phyloP scores from a whole-genome alignment of 2,888 invertebrate species.

The Protonemura montana region DNA sequence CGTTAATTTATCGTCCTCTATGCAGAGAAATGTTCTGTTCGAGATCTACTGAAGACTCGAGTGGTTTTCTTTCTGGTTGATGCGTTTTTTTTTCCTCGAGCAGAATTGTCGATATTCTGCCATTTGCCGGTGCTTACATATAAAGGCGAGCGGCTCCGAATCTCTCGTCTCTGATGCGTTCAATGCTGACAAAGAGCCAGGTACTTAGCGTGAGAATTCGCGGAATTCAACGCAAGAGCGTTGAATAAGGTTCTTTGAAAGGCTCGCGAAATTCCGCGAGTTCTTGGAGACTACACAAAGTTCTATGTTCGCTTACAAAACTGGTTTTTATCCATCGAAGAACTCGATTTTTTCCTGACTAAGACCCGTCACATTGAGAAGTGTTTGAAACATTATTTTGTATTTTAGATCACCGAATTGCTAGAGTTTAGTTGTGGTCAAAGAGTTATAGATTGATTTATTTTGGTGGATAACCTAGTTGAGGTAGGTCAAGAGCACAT shows the following conservation, averaged over 20 bases:
- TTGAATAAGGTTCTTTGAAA: not conserved
- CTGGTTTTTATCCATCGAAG: not conserved
- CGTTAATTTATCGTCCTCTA: too few relatives aligned
- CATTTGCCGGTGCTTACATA: not conserved
- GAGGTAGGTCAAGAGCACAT: not conserved
- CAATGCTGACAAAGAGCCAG: not conserved
- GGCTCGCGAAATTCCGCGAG: not conserved
- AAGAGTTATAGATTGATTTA: not conserved
- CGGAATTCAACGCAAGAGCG: not conserved
- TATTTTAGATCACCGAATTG: too few relatives aligned
- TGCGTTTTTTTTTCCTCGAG: not conserved
- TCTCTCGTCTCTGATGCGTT: not conserved
- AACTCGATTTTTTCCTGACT: not conserved
- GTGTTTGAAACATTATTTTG: not conserved
- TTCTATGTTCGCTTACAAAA: not conserved
- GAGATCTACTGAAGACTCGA: too few relatives aligned
- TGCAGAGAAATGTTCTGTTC: too few relatives aligned
- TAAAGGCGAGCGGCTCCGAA: not conserved
- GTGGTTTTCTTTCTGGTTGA: too few relatives aligned
- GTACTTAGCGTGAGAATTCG: not conserved
- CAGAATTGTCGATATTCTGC: not conserved
- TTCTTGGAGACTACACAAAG: not conserved
- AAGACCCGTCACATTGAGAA: not conserved
- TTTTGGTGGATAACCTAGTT: not conserved
- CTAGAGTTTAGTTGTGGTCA: too few relatives aligned